phyloP scores from a whole-genome alignment of 1,140 invertebrate genomes.

The Hetaerina americana region DNA sequence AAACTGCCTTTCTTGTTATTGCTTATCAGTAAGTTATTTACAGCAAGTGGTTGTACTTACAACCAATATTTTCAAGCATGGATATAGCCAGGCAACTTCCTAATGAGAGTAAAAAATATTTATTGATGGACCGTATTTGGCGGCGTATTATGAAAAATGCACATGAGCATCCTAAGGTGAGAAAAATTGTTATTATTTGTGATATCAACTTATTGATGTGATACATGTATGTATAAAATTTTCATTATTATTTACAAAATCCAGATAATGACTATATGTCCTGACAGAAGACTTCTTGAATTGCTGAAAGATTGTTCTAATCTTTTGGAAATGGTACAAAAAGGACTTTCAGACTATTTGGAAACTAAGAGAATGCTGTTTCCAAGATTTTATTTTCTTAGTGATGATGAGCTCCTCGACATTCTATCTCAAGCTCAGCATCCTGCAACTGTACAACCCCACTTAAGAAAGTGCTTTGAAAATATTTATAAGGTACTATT shows the following conservation, averaged over 20 bases:
- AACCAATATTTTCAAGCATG: constrained; percentile 70
- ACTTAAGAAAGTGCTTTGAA: constrained; percentile 68
- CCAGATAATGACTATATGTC: constrained; percentile 44
- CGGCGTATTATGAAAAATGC: constrained; percentile 55
- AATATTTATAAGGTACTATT: constrained; percentile 48
- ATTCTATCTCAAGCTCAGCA: constrained; percentile 61
- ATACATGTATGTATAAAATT: neutral
- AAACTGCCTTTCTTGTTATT: too few species aligned
- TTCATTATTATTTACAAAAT: constrained; percentile 14
- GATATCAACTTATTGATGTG: neutral
- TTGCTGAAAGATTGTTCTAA: constrained; percentile 51
- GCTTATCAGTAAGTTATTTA: too few species aligned
- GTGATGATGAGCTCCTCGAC: constrained; percentile 62
- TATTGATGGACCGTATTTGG: constrained; percentile 63
- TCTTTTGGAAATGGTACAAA: constrained; percentile 52
- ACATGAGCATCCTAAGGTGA: constrained; percentile 48
- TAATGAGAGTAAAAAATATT: constrained; percentile 60
- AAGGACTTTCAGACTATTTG: constrained; percentile 58
- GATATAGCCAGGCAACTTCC: constrained; percentile 66
- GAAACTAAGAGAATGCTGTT: constrained; percentile 57
- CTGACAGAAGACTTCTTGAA: constrained; percentile 45
- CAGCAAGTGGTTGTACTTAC: constrained; percentile 70
- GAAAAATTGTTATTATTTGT: constrained; percentile 4
- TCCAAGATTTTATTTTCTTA: constrained; percentile 64
- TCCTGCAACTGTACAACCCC: constrained; percentile 59